Conservation (phyloP, 2,888 invertebrate genomes). For the Eucriotettix oculatus region DNA sequence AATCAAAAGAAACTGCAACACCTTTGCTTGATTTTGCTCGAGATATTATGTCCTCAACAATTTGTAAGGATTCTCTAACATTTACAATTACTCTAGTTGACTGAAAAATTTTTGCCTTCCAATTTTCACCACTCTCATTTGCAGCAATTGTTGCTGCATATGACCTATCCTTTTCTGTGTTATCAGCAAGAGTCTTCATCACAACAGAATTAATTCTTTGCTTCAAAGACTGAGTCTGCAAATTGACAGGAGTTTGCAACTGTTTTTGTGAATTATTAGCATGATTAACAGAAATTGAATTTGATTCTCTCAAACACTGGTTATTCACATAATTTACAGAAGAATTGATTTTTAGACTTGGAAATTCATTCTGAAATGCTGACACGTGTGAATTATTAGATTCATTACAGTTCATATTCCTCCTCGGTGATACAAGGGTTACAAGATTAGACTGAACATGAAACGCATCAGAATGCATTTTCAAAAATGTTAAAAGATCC, state of each 20-base stretch:
- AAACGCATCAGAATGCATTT: slow-evolving; percentile 87
- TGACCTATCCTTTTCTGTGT: slow-evolving; percentile 45
- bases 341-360: background rate
- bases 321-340: background rate
- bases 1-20: slow-evolving; percentile 68
- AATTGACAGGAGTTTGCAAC: slow-evolving; percentile 17
- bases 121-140: slow-evolving; percentile 44
- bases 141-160: slow-evolving; percentile 29
- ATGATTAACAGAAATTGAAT: too few species aligned
- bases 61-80: slow-evolving; percentile 57
- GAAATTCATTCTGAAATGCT: background rate
- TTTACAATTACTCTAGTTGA: slow-evolving; percentile 67
- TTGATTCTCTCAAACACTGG: background rate
- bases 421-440: slow-evolving; percentile 38
- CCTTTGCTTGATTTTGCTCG: slow-evolving; percentile 20
- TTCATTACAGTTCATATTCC: background rate
- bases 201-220: slow-evolving; percentile 78
- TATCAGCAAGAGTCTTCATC: slow-evolving; percentile 77
- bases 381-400: background rate
- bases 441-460: slow-evolving; percentile 87
- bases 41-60: slow-evolving; percentile 29
- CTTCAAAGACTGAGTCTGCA: slow-evolving; percentile 61
- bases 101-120: slow-evolving; percentile 67
- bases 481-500: slow-evolving; percentile 77
- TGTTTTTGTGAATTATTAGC: background rate